Evolutionary conservation across 2,797 vertebrate genomes (phyloP), one percentile per base, ranked within the genome.

Genomic region (Epinephelus awoara): DNA sequence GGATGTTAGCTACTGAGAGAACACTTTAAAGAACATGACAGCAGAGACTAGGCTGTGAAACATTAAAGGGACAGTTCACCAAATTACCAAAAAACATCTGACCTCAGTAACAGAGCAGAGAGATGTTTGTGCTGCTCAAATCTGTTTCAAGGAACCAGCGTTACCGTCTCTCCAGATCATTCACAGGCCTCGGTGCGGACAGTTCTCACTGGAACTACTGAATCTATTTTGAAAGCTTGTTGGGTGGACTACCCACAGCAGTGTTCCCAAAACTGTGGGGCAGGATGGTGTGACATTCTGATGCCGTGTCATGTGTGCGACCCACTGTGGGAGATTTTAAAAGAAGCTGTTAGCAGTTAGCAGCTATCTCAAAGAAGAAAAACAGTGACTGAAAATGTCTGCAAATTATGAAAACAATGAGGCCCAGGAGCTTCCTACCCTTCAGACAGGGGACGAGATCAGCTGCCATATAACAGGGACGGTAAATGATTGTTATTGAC

Each of bases 41-140:
- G 13, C 1, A 25, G 10, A 0, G 2, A 29, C 40, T 12, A 2
- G 47, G 25, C 2, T 4, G 21, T 2, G 23, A 51, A 42, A 42
- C 4, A 23, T 66, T 69, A 25, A 82, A 75, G 61, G 66, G 5
- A 51, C 17, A 1, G 44, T 63, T 80, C 71, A 49, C 56, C 50
- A 23, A 49, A 15, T 40, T 51, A 47, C 29, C 29, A 40, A 29
- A 19, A 29, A 59, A 49, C 14, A 29, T 4, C 14, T 17, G 2
- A 19, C n/a, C 11, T 58, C n/a, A 12, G n/a, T 25, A 46, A n/a
- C 4, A 10, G 9, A 6, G 7, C 34, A 47, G 15, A 9, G 0
- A 1, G 11, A 46, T 46, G 47, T 34, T 14, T 18, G 12, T 18
- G 21, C 9, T 1, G 2, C 15, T 25, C 3, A 15, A 29, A 34